These are phyloP conservation scores for Scaptomyza flava DNA, from an alignment of 2,888 invertebrate genomes.

Conservation along the genomic window DNA sequence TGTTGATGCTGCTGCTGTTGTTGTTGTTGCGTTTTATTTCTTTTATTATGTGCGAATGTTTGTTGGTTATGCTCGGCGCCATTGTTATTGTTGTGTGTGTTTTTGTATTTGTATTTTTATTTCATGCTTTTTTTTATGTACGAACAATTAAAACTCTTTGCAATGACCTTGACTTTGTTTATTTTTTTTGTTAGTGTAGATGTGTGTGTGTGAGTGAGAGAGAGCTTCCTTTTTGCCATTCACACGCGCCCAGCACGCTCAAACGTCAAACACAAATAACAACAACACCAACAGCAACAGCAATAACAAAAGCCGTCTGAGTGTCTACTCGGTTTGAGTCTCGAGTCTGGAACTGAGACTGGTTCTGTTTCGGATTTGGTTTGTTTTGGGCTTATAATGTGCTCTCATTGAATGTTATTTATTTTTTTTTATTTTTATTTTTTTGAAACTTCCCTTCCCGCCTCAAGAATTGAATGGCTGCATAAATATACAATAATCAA, in stretches of 20 bases:
- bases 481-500: conserved; percentile 58
- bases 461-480: conserved; percentile 65
- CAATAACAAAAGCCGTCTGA: conserved; percentile 67
- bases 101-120: conserved; percentile 59
- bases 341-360: conserved; percentile 55
- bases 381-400: conserved; percentile 52
- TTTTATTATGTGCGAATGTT: conserved; percentile 80
- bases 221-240: conserved; percentile 75
- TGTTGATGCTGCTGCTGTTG: conserved; percentile 44
- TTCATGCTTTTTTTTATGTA: conserved; percentile 51
- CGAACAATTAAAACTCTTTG: conserved; percentile 85
- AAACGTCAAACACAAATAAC: conserved; percentile 71
- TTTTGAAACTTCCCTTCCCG: background rate
- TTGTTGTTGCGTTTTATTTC: conserved; percentile 76
- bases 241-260: conserved; percentile 79
- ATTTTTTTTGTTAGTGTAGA: conserved; percentile 54
- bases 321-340: conserved; percentile 72
- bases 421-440: too few relatives aligned
- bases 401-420: conserved; percentile 7
- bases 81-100: conserved; percentile 54
- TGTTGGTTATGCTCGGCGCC: conserved; percentile 73
- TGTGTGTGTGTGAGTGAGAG: conserved; percentile 51
- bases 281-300: conserved; percentile 25
- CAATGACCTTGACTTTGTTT: conserved; percentile 84
- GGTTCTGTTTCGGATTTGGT: conserved; percentile 38